phyloP scores from a whole-genome alignment of 2,797 vertebrate genomes.

The Scolopax bukidnonensis region DNA sequence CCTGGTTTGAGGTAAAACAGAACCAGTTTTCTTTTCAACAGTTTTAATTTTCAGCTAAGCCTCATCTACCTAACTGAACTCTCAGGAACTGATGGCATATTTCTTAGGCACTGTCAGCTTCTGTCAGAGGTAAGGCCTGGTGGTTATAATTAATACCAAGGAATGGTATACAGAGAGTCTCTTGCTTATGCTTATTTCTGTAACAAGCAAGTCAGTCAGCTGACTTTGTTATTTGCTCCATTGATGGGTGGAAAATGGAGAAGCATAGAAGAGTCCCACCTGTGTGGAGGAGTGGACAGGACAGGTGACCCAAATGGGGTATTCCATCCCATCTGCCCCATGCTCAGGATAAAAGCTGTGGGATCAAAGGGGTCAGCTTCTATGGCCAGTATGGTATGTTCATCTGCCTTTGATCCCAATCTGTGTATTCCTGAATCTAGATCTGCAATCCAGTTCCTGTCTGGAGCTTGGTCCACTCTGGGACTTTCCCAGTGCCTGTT shows the following conservation, averaged over 20 bases:
- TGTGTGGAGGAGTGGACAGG: background rate
- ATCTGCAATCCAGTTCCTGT: background rate
- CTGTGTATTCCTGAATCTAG: background rate
- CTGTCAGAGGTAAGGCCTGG: background rate
- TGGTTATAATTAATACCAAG: background rate
- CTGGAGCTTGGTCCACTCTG: background rate
- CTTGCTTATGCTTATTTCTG: background rate
- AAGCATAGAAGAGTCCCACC: background rate
- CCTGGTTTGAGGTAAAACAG: background rate
- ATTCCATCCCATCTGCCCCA: background rate
- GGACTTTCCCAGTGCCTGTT: background rate
- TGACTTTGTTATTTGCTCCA: background rate
- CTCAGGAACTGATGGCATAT: background rate
- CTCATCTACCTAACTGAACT: background rate
- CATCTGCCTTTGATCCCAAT: background rate
- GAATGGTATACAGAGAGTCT: background rate
- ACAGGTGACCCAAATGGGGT: background rate
- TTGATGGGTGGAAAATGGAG: background rate
- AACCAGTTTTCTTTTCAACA: background rate
- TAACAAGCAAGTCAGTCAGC: background rate
- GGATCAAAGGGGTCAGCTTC: background rate
- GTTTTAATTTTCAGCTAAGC: background rate
- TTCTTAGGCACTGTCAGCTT: background rate
- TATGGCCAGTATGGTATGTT: background rate
- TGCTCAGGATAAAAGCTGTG: background rate